phyloP scores from a whole-genome alignment of 2,113 vertebrate species.

The Natator depressus region DNA sequence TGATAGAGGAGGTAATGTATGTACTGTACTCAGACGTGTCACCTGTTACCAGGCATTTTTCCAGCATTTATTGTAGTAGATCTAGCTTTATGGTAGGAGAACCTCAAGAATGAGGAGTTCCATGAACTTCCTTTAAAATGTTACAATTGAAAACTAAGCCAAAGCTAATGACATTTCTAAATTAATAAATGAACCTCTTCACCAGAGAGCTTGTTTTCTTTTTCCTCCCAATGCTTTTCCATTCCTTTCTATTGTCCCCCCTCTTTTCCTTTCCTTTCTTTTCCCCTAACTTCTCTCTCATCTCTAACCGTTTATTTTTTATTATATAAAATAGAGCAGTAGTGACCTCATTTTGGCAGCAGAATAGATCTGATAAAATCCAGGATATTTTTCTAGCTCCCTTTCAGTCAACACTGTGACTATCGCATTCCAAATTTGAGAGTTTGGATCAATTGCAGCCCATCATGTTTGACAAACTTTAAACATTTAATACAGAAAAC shows the following conservation, averaged over 20 bases:
- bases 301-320: slow-evolving; percentile 33
- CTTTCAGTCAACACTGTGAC: slow-evolving; percentile 39
- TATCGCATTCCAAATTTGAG: slow-evolving; percentile 39
- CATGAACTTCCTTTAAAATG: not conserved
- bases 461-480: slow-evolving; percentile 36
- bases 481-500: slow-evolving; percentile 29
- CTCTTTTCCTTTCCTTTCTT: not conserved
- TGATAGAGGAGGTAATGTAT: not conserved
- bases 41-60: not conserved
- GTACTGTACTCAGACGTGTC: fast-evolving
- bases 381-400: slow-evolving; percentile 66
- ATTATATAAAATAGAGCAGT: not conserved
- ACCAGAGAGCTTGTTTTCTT: not conserved
- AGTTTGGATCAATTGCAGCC: slow-evolving; percentile 40
- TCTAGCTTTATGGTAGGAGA: not conserved
- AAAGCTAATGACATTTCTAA: not conserved
- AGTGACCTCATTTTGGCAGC: not conserved
- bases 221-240: not conserved
- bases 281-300: not conserved
- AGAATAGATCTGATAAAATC: slow-evolving; percentile 41
- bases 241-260: not conserved
- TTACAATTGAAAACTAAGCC: not conserved
- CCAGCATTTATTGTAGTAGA: not conserved
- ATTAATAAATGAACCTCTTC: not conserved
- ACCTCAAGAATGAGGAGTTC: not conserved